Conservation (phyloP, 2,888 invertebrate species). For the Eledona agricola region DNA sequence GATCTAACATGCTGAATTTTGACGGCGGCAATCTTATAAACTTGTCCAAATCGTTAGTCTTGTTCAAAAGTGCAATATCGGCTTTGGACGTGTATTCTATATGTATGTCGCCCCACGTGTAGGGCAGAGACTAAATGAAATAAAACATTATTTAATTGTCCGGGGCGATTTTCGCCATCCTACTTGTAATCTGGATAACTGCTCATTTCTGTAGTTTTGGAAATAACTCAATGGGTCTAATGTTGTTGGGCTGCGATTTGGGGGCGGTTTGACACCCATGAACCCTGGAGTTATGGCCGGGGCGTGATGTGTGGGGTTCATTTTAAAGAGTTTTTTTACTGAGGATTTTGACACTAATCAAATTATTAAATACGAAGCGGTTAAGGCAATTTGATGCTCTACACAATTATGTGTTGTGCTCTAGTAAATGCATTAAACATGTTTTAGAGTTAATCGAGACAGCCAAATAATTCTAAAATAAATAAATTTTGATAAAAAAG, state of each 20-base stretch:
- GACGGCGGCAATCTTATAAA: slow-evolving; percentile 56
- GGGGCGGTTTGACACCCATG: slow-evolving; percentile 59
- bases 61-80: slow-evolving; percentile 55
- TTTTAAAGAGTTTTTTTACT: slow-evolving; percentile 33
- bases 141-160: slow-evolving; percentile 1
- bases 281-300: slow-evolving; percentile 57
- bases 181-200: slow-evolving; percentile 60
- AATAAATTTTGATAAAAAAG: too few species aligned
- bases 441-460: too few species aligned
- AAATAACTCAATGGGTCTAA: slow-evolving; percentile 61
- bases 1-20: slow-evolving; percentile 59
- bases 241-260: background rate
- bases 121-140: slow-evolving; percentile 59
- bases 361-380: too few species aligned
- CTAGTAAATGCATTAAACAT: too few species aligned
- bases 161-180: background rate
- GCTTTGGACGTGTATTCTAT: slow-evolving; percentile 59
- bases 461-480: too few species aligned
- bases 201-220: slow-evolving; percentile 61
- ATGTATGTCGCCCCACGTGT: slow-evolving; percentile 60
- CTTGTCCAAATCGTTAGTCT: slow-evolving; percentile 52
- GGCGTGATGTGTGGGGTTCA: slow-evolving; percentile 57
- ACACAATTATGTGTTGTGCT: too few species aligned
- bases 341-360: too few species aligned
- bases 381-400: too few species aligned